Base-by-base conservation (phyloP, 1,140 invertebrate species). In the Dendroctonus valens region DNA sequence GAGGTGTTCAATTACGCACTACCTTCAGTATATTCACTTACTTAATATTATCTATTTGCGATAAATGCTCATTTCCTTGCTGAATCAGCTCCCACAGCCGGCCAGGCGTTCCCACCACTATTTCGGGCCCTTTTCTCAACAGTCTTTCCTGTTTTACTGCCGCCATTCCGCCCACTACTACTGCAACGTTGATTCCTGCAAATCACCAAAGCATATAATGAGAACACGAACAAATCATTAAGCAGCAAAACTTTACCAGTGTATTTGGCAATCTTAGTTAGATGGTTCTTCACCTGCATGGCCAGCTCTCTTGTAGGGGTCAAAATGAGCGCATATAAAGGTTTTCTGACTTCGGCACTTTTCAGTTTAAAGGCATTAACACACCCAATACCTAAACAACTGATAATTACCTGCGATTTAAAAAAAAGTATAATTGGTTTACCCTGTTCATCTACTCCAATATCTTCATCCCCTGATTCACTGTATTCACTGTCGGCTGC, bases 241-340 rank as follows among this genome's bases (percentile, higher is more conserved):
- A 40, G 5, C 11, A 55, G 40, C n/a, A 65, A 53, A 51, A 50
- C 42, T 58, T 54, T 48, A 82, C 88, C 84, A 41, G 91, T 93
- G 78, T 91, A 92, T 79, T 94, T 93, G 7, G 90, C 86, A n/a
- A 87, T 86, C 52, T 86, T 85, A 41, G 83, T 83, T 12, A 98
- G 77, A 81, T 97, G 95, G 74, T 91, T 87, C 74, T 89, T 91
- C 41, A 99, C 90, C 82, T 99, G 96, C 60, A 98, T 87, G 0
- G 96, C 96, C 53, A 99, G 81, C 79, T 99, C 97, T 78, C 97
- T 85, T 0, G 96, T 99, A 5, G 97, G 97, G 8, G 96, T 95
- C 40, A 99, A 75, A 65, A 99, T 89, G 6, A 99, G 79, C 6
- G 91, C 93, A 77, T 89, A 90, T 9, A 94, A 74, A 2, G 87